Conservation (phyloP, 2,888 invertebrate species). For the Harpalus rufipes region DNA sequence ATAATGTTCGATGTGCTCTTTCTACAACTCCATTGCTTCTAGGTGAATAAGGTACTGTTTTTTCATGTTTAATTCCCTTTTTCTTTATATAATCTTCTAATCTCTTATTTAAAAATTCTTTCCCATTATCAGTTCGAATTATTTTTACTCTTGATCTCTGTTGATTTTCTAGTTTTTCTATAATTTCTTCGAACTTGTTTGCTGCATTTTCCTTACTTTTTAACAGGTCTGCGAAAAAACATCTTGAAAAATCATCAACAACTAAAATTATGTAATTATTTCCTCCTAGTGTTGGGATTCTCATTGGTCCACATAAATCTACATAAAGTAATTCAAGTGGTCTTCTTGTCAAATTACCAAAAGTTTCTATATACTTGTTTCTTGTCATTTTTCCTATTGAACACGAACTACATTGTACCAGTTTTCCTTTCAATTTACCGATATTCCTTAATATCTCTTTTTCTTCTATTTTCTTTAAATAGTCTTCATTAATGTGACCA, state of each 20-base stretch:
- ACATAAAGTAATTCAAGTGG: neutral
- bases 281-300: neutral
- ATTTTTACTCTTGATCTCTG: neutral
- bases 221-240: neutral
- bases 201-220: neutral
- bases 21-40: constrained; percentile 5
- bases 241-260: neutral
- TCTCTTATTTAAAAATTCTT: neutral
- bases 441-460: neutral
- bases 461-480: neutral
- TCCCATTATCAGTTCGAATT: neutral
- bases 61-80: neutral
- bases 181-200: neutral
- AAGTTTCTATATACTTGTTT: neutral
- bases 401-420: neutral
- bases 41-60: constrained; percentile 1
- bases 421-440: neutral
- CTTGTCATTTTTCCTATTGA: neutral
- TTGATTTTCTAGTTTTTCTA: neutral
- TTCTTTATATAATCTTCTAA: neutral
- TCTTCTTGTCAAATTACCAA: neutral
- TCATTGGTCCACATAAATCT: neutral
- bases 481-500: neutral
- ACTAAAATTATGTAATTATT: neutral
- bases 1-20: neutral